A percentile compares a stretch with the other conserved stretches of the same genome.
phyloP scores from a whole-genome alignment of 2,888 invertebrate species.

The Opisthograptis luteolata region DNA sequence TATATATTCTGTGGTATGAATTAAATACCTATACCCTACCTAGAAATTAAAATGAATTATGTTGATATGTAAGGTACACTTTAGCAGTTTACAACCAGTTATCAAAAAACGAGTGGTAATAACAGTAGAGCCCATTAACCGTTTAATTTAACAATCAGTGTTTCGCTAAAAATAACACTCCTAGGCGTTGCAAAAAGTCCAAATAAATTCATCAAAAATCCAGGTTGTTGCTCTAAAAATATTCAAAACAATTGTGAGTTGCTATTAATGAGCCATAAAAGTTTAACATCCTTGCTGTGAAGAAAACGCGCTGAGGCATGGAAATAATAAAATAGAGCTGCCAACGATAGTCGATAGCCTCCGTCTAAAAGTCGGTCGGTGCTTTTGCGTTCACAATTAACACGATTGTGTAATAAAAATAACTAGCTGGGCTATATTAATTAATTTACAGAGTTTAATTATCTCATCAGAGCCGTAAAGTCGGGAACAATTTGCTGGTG shows the following conservation, averaged over 20 bases:
- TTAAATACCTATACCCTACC: too few relatives aligned
- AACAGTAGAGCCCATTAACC: conserved; percentile 10
- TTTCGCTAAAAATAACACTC: conserved; percentile 18
- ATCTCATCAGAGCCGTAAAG: conserved; percentile 74
- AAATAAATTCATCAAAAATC: conserved; percentile 22
- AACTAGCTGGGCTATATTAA: conserved; percentile 70
- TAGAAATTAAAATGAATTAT: too few relatives aligned
- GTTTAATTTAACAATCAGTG: conserved; percentile 28
- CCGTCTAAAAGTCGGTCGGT: conserved; percentile 58
- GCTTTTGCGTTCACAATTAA: conserved; percentile 62
- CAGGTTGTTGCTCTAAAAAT: conserved; percentile 9
- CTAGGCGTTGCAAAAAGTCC: conserved; percentile 3
- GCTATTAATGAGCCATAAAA: conserved; percentile 30
- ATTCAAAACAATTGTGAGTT: conserved; percentile 30
- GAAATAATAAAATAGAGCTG: conserved; percentile 29
- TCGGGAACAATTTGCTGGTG: conserved; percentile 66
- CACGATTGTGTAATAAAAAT: conserved; percentile 69
- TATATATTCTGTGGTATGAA: too few relatives aligned
- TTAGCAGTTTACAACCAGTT: too few relatives aligned
- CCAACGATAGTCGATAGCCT: conserved; percentile 24
- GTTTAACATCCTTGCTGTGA: conserved; percentile 37
- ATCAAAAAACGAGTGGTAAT: too few relatives aligned
- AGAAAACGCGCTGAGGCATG: conserved; percentile 33
- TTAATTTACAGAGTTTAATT: conserved; percentile 80
- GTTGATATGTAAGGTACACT: too few relatives aligned